Evolutionary conservation across 2,113 vertebrate species (phyloP).

Genomic region (Eretmochelys imbricata): DNA sequence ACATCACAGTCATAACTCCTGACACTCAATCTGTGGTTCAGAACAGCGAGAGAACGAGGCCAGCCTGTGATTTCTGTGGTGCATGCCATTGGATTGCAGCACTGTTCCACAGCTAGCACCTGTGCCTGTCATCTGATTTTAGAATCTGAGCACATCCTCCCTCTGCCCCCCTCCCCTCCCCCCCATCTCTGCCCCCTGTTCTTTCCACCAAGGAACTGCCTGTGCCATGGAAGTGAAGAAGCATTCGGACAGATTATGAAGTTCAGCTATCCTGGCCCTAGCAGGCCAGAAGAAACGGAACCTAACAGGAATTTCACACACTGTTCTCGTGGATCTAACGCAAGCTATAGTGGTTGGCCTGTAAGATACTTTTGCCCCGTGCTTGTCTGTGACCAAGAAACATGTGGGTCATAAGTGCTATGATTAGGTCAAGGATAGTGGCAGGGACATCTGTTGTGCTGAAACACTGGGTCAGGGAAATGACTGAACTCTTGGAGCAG

Average conservation of each 20-base stretch:
- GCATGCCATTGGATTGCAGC: slow-evolving; percentile 32
- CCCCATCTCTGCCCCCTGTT: slow-evolving; percentile 18
- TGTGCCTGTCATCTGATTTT: slow-evolving; percentile 76
- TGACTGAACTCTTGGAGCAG: slow-evolving; percentile 51
- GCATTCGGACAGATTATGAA: slow-evolving; percentile 76
- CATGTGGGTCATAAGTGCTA: slow-evolving; percentile 25
- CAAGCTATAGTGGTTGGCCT: not conserved
- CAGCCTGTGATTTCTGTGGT: slow-evolving; percentile 57
- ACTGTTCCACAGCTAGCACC: slow-evolving; percentile 60
- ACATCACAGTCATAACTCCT: slow-evolving; percentile 69
- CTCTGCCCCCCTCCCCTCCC: not conserved
- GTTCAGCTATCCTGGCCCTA: slow-evolving; percentile 70
- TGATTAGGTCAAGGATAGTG: slow-evolving; percentile 75
- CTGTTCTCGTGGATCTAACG: slow-evolving; percentile 60
- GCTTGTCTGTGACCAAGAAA: slow-evolving; percentile 52
- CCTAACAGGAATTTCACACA: slow-evolving; percentile 70
- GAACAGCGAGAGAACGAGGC: slow-evolving; percentile 21
- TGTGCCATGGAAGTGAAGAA: slow-evolving; percentile 55
- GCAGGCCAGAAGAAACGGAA: slow-evolving; percentile 72
- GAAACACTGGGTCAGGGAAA: slow-evolving; percentile 60
- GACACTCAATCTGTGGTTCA: slow-evolving; percentile 70
- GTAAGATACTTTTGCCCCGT: slow-evolving; percentile 42
- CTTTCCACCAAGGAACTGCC: not conserved
- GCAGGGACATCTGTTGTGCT: slow-evolving; percentile 70
- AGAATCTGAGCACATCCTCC: slow-evolving; percentile 62